A percentile compares a stretch with the other conserved stretches of the same genome.
Evolutionary conservation across 2,113 vertebrate species (phyloP).

Genomic region (Pseudolaguvia tuberculata): DNA sequence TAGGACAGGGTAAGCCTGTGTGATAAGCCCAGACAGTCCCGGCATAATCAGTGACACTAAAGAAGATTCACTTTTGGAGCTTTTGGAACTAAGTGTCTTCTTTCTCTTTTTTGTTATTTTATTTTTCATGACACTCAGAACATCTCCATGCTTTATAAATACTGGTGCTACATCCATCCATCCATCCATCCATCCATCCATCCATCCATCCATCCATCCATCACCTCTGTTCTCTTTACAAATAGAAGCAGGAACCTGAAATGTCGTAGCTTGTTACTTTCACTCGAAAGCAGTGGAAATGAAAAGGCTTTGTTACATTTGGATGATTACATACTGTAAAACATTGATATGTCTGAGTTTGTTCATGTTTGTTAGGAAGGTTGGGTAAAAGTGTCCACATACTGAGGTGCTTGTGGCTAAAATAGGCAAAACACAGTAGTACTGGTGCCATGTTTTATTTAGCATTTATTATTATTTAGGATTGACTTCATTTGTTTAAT

Average conservation of each 20-base stretch:
- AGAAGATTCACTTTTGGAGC: neutral
- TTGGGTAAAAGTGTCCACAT: slow-evolving; percentile 2
- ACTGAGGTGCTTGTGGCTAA: slow-evolving; percentile 18
- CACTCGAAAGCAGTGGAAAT: neutral
- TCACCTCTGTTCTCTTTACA: neutral
- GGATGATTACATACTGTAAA: slow-evolving; percentile 16
- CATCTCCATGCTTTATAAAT: slow-evolving; percentile 50
- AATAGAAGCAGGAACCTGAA: slow-evolving; percentile 5
- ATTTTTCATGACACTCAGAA: slow-evolving; percentile 50
- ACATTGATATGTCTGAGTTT: slow-evolving; percentile 1
- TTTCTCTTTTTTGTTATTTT: slow-evolving; percentile 33
- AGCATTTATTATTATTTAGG: slow-evolving; percentile 34
- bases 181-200: neutral
- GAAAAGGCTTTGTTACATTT: neutral
- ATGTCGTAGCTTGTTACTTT: neutral
- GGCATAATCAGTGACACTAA: neutral
- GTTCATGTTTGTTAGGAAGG: slow-evolving; percentile 20
- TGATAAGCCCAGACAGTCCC: no score
- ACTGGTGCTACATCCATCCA: neutral
- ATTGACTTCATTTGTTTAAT: slow-evolving; percentile 41
- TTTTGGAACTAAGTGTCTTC: slow-evolving; percentile 43
- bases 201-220: neutral
- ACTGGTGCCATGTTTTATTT: slow-evolving; percentile 41
- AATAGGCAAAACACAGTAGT: slow-evolving; percentile 18
- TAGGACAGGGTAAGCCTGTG: no score